Conservation (phyloP, 2,113 vertebrate species). For the Gnathonemus echidnorhynchus region DNA sequence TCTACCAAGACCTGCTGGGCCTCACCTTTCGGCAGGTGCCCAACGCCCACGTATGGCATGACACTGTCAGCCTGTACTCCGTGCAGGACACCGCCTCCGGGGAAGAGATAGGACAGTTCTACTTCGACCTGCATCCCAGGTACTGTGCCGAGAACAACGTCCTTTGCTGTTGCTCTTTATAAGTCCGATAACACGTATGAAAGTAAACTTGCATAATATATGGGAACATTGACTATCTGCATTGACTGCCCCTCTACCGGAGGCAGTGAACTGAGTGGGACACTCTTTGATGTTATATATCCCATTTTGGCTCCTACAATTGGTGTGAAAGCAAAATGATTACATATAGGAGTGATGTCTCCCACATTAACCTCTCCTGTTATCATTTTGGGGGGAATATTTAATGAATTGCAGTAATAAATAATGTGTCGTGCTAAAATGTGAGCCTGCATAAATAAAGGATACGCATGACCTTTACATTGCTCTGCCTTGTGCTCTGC, state of each 20-base stretch:
- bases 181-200: background rate
- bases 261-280: background rate
- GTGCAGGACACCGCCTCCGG: conserved; percentile 68
- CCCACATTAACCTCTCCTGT: background rate
- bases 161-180: background rate
- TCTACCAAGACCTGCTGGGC: conserved; percentile 86
- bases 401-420: background rate
- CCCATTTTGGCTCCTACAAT: background rate
- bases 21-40: conserved; percentile 72
- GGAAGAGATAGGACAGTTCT: conserved; percentile 83
- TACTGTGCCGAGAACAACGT: conserved; percentile 40
- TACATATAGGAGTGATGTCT: background rate
- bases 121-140: conserved; percentile 89
- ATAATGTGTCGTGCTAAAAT: background rate
- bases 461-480: background rate
- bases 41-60: conserved; percentile 74
- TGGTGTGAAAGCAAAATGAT: background rate
- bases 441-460: background rate
- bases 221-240: background rate
- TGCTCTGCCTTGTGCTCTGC: background rate
- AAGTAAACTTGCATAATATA: background rate
- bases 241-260: background rate
- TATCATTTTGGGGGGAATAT: background rate
- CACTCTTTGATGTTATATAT: background rate
- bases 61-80: conserved; percentile 72